These are phyloP conservation scores for Aphidius ervi DNA, from an alignment of 1,140 invertebrate species.

Conservation along the genomic window DNA sequence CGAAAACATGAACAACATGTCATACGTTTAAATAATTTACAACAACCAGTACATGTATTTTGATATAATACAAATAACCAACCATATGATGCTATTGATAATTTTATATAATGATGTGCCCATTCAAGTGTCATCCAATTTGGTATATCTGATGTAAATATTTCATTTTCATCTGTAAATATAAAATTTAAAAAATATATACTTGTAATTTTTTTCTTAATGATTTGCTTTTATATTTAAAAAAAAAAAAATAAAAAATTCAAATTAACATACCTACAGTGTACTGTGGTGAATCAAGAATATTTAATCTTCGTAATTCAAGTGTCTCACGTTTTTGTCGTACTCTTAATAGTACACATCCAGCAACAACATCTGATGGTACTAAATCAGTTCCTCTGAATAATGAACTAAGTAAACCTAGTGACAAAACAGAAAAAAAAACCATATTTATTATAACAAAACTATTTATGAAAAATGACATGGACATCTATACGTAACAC, in stretches of 20 bases:
- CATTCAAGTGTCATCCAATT: constrained; percentile 77
- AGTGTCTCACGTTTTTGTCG: constrained; percentile 69
- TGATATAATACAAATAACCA: constrained; percentile 84
- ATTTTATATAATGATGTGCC: constrained; percentile 71
- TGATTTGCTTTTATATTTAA: too few relatives aligned
- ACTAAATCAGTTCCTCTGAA: constrained; percentile 83
- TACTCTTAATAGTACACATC: constrained; percentile 73
- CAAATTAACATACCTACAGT: constrained; percentile 52
- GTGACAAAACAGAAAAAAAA: not conserved
- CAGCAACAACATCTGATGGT: constrained; percentile 83
- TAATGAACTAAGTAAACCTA: constrained; percentile 67
- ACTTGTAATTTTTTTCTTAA: too few relatives aligned
- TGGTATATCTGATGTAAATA: constrained; percentile 59
- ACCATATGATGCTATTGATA: constrained; percentile 81
- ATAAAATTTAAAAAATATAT: constrained; percentile 1
- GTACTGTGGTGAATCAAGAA: constrained; percentile 65
- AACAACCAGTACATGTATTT: constrained; percentile 70
- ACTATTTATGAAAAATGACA: constrained; percentile 3
- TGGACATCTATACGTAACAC: constrained; percentile 57
- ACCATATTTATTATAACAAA: not conserved
- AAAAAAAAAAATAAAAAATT: too few relatives aligned
- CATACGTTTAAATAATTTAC: constrained; percentile 64
- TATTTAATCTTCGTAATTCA: constrained; percentile 64
- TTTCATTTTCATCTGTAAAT: constrained; percentile 45
- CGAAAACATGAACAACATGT: constrained; percentile 73